Percentiles rank a stretch among this genome's conserved stretches.
Conservation (phyloP, 2,888 invertebrate genomes). For the Clepsis dumicolana region DNA sequence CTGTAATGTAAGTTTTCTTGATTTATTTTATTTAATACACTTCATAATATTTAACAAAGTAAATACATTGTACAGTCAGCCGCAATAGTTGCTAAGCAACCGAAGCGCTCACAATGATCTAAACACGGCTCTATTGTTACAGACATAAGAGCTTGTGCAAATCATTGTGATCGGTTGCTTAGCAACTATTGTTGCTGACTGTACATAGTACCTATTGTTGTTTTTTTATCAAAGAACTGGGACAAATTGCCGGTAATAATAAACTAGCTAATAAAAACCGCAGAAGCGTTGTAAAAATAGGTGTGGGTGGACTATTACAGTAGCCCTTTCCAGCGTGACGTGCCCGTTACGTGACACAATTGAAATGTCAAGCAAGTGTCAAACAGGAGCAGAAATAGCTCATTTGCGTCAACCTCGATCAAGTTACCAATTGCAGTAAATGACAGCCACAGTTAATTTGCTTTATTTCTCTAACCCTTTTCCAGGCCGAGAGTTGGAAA, state of each 20-base stretch:
- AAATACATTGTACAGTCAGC: too few species aligned
- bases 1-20: too few species aligned
- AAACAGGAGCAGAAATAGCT: conserved; percentile 25
- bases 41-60: too few species aligned
- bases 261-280: conserved; percentile 1
- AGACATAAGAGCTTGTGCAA: too few species aligned
- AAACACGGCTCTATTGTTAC: too few species aligned
- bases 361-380: conserved; percentile 31
- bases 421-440: neutral
- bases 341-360: conserved; percentile 5
- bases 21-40: too few species aligned
- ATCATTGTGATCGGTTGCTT: too few species aligned
- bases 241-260: neutral
- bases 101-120: too few species aligned
- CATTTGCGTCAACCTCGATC: conserved; percentile 10
- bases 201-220: neutral
- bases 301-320: neutral
- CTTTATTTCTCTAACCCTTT: neutral
- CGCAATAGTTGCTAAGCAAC: too few species aligned
- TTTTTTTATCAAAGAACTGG: neutral
- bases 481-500: neutral
- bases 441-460: neutral
- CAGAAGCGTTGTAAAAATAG: neutral
- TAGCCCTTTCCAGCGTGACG: neutral
- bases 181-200: too few species aligned